Evolutionary conservation across 2,797 vertebrate genomes (phyloP).

Genomic region (Alfaro cultratus): DNA sequence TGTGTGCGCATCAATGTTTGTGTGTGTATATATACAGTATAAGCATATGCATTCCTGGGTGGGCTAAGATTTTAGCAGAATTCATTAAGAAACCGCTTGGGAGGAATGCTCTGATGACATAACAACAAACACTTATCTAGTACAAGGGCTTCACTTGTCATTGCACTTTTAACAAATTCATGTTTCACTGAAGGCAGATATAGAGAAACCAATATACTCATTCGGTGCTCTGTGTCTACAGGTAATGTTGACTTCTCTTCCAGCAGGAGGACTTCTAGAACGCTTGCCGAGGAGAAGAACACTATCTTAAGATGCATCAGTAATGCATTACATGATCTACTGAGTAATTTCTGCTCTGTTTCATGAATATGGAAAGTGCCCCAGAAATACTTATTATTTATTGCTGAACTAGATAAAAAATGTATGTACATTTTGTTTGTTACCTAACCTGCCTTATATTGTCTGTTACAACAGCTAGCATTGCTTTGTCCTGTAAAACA

Average conservation of each 20-base stretch:
- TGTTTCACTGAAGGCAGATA: constrained; percentile 58
- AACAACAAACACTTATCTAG: constrained; percentile 61
- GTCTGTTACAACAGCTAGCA: constrained; percentile 1
- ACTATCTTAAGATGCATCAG: not conserved
- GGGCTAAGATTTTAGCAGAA: constrained; percentile 48
- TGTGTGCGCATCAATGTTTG: constrained; percentile 8
- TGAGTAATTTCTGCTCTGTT: constrained; percentile 17
- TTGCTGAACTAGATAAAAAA: constrained; percentile 14
- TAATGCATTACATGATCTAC: constrained; percentile 3
- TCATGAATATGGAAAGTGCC: constrained; percentile 16
- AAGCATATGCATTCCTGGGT: not conserved
- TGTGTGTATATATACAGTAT: constrained; percentile 28
- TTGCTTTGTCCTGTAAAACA: not conserved
- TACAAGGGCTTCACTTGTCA: constrained; percentile 49
- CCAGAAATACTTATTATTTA: constrained; percentile 15
- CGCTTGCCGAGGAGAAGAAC: constrained; percentile 10
- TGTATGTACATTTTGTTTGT: constrained; percentile 16
- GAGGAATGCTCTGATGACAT: constrained; percentile 60
- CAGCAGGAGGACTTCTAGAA: constrained; percentile 22
- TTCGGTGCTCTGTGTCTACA: constrained; percentile 33
- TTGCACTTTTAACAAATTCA: constrained; percentile 60
- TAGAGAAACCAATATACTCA: constrained; percentile 55
- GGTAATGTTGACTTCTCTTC: constrained; percentile 27
- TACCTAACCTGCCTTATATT: constrained; percentile 9
- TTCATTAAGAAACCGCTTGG: constrained; percentile 63